phyloP scores from a whole-genome alignment of 2,797 vertebrate species.

The Pantherophis vulpinus region DNA sequence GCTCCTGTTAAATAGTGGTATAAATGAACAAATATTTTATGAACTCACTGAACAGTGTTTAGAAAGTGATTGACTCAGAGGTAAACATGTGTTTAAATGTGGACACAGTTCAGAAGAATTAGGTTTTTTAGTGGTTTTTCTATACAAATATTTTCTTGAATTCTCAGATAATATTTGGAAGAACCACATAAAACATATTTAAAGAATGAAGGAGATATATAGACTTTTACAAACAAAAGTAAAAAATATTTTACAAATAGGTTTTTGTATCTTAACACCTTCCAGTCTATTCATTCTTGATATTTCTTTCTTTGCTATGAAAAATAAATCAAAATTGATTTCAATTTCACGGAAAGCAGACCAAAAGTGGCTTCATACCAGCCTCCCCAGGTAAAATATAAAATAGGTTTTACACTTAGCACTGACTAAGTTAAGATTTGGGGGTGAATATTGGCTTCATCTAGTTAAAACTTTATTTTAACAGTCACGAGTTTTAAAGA shows the following conservation, averaged over 20 bases:
- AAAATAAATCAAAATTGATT: background rate
- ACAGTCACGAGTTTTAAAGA: background rate
- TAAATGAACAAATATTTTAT: slow-evolving; percentile 56
- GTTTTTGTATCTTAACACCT: background rate
- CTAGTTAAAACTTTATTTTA: slow-evolving; percentile 4
- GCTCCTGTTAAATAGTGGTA: slow-evolving; percentile 48
- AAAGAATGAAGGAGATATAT: slow-evolving; percentile 30
- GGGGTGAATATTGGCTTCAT: background rate
- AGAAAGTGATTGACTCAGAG: slow-evolving; percentile 26
- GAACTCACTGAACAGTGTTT: slow-evolving; percentile 53
- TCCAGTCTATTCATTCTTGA: background rate
- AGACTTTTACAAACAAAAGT: background rate
- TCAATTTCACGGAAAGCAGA: background rate
- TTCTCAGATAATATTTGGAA: background rate
- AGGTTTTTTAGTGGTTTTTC: slow-evolving; percentile 27
- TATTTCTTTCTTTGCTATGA: background rate
- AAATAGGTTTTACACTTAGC: background rate
- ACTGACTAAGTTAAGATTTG: background rate
- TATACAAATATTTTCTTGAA: background rate
- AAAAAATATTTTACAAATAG: slow-evolving; percentile 32
- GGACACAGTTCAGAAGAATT: background rate
- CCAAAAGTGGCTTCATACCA: background rate
- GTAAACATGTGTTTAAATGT: background rate
- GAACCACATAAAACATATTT: slow-evolving; percentile 13
- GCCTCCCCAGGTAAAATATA: background rate